These are phyloP conservation scores for Dysidea cf. avara DNA, from an alignment of 37 sponge, comb jelly and placozoan species.

Conservation along the genomic window DNA sequence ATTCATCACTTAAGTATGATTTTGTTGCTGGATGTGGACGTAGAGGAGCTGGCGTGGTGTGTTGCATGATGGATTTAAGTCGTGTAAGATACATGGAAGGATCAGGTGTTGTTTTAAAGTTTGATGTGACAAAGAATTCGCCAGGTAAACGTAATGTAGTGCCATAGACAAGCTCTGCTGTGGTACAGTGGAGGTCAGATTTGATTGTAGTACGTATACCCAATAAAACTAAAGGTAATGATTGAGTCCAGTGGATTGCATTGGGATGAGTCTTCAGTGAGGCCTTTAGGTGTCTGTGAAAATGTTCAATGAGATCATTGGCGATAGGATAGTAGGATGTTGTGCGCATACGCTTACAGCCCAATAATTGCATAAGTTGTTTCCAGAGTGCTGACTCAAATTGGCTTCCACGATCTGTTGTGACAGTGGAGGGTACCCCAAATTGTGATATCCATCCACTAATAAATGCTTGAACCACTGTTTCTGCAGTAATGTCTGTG, in stretches of 20 bases:
- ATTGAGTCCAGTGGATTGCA: constrained; percentile 16
- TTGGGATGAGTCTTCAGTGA: constrained; percentile 15
- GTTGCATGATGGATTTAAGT: too few relatives aligned
- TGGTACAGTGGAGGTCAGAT: constrained; percentile 5
- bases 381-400: constrained; percentile 47
- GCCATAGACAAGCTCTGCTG: constrained; percentile 37
- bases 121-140: constrained; percentile 28
- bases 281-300: constrained; percentile 53
- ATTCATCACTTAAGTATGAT: too few relatives aligned
- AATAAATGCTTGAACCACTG: constrained; percentile 46
- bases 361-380: constrained; percentile 29
- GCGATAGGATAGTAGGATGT: constrained; percentile 61
- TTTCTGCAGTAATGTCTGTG: constrained; percentile 40
- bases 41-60: too few relatives aligned
- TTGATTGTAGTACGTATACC: constrained; percentile 24
- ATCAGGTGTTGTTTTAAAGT: too few relatives aligned
- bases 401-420: constrained; percentile 61
- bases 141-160: constrained; percentile 23
- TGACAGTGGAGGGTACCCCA: too few relatives aligned
- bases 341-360: constrained; percentile 40
- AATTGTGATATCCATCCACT: constrained; percentile 51
- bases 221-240: constrained; percentile 35
- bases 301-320: constrained; percentile 55
- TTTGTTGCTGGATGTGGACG: too few relatives aligned
- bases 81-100: too few relatives aligned